Evolutionary conservation across 2,888 invertebrate species (phyloP).

Genomic region (Sesamia inferens): DNA sequence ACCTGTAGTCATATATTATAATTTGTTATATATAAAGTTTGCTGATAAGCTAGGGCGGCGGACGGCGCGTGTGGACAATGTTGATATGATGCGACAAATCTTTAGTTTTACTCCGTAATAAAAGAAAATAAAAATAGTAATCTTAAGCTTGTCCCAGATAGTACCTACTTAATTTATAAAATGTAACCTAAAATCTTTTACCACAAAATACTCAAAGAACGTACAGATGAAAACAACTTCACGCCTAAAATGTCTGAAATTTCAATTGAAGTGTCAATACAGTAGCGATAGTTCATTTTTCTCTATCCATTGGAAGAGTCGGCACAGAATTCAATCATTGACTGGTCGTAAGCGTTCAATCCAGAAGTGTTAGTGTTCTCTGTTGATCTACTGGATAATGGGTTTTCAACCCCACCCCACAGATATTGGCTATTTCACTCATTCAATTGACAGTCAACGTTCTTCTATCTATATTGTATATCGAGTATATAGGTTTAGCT

Average conservation of each 20-base stretch:
- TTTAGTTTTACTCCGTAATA: slow-evolving; percentile 11
- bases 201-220: neutral
- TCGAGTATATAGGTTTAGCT: slow-evolving; percentile 5
- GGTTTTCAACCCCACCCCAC: slow-evolving; percentile 49
- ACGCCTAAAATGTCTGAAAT: slow-evolving; percentile 12
- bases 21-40: slow-evolving; percentile 62
- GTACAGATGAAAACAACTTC: slow-evolving; percentile 1
- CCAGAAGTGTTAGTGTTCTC: slow-evolving; percentile 55
- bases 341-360: slow-evolving; percentile 47
- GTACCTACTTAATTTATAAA: neutral
- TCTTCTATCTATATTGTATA: slow-evolving; percentile 7
- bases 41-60: slow-evolving; percentile 33
- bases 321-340: slow-evolving; percentile 61
- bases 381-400: slow-evolving; percentile 63
- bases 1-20: slow-evolving; percentile 50
- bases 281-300: slow-evolving; percentile 41
- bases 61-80: slow-evolving; percentile 23
- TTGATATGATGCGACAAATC: slow-evolving; percentile 36
- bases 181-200: neutral
- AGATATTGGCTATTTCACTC: slow-evolving; percentile 61
- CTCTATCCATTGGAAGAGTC: slow-evolving; percentile 42
- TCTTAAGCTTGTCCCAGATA: neutral
- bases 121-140: slow-evolving; percentile 4
- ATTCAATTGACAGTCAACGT: slow-evolving; percentile 39
- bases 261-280: slow-evolving; percentile 31